Evolutionary conservation across 2,888 invertebrate species (phyloP).

Genomic region (Keiferia lycopersicella): DNA sequence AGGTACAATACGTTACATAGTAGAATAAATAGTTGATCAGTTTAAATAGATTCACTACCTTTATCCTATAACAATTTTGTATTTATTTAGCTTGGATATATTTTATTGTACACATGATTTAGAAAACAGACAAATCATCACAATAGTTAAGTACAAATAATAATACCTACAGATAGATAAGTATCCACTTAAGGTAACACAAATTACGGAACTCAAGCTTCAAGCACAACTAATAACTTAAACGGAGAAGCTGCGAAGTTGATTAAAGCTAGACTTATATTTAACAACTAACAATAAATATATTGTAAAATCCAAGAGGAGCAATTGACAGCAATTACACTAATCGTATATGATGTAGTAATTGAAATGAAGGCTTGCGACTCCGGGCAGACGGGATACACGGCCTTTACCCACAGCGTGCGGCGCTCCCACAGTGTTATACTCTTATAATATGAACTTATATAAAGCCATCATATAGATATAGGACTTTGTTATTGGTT

Average conservation of each 20-base stretch:
- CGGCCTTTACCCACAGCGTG: no score
- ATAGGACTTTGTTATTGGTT: no score
- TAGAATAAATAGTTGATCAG: constrained; percentile 23
- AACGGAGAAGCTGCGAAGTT: constrained; percentile 56
- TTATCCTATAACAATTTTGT: neutral
- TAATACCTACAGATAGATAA: neutral
- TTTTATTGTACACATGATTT: constrained; percentile 16
- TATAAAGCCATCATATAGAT: no score
- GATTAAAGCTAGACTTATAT: constrained; percentile 56
- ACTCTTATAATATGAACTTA: no score
- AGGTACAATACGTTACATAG: constrained; percentile 33
- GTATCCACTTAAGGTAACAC: neutral
- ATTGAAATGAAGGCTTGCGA: constrained; percentile 66
- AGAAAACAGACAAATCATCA: constrained; percentile 11
- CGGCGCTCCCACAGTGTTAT: no score
- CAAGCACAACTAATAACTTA: constrained; percentile 35
- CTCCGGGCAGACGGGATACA: constrained; percentile 47
- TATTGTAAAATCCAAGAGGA: constrained; percentile 67
- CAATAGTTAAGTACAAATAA: neutral
- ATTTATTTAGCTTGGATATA: constrained; percentile 18
- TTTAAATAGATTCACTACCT: constrained; percentile 13
- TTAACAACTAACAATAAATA: constrained; percentile 52
- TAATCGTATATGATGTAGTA: constrained; percentile 61
- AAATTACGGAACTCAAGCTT: constrained; percentile 1
- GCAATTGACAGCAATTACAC: constrained; percentile 76